Evolutionary conservation across 2,888 invertebrate genomes (phyloP).

Genomic region (Drosophila parthenogenetica): DNA sequence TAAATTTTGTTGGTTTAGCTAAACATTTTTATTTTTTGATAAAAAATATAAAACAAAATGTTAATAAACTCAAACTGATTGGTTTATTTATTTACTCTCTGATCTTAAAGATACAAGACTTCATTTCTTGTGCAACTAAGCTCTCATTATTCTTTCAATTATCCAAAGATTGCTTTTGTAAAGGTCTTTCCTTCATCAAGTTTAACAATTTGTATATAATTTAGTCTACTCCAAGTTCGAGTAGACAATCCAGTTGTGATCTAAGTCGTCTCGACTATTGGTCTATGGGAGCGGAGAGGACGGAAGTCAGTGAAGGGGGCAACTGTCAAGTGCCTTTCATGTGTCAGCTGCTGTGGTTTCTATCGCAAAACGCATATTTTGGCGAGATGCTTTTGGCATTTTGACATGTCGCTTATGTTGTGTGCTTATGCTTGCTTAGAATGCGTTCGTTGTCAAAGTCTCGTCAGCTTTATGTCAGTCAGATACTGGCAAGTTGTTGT

Average conservation of each 20-base stretch:
- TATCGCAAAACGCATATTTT: conserved; percentile 70
- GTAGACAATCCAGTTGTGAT: conserved; percentile 1
- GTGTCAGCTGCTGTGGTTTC: conserved; percentile 63
- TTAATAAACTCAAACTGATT: too few species aligned
- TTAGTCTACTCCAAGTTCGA: background rate
- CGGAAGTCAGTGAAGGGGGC: conserved; percentile 21
- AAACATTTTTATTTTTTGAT: too few species aligned
- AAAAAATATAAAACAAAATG: too few species aligned
- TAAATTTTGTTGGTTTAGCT: too few species aligned
- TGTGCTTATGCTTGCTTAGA: conserved; percentile 68
- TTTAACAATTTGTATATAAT: background rate
- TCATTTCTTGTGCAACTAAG: too few species aligned
- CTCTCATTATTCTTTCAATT: too few species aligned
- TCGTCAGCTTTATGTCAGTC: conserved; percentile 76
- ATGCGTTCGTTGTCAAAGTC: conserved; percentile 77
- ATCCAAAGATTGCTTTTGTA: too few species aligned
- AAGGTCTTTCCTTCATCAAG: too few species aligned
- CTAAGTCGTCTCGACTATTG: conserved; percentile 3
- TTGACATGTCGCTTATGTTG: conserved; percentile 77
- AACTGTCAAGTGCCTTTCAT: conserved; percentile 66
- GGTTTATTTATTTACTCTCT: too few species aligned
- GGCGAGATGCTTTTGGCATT: conserved; percentile 69
- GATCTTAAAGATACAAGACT: too few species aligned
- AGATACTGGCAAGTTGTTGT: conserved; percentile 34
- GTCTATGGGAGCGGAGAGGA: background rate